Base-by-base conservation (phyloP, 2,888 invertebrate species). In the Invenusta paracnida region DNA sequence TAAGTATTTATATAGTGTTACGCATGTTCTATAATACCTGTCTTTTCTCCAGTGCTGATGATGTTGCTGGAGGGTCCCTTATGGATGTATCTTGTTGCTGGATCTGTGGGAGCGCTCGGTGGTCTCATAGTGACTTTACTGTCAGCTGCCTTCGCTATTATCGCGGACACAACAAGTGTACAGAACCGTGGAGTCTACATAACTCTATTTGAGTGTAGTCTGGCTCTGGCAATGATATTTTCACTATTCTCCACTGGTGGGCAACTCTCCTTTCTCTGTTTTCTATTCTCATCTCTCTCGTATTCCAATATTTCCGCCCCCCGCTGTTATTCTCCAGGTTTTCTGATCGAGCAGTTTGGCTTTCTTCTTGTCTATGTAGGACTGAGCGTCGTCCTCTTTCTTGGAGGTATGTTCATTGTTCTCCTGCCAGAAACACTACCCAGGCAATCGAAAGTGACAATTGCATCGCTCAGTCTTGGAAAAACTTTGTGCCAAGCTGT, bases 51-150 rank as follows among this genome's bases (percentile, higher is more conserved):
- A 83, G 83, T 83, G 29, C 31, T 83, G 48, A 17, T 83, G 1
- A 31, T 83, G 30, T 0, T 25, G 5, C 1, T 83, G 48, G 5
- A 83, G 27, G 83, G 83, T 25, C 83, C 83, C 1, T n/a, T 83
- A 25, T 83, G 83, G 83, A 0, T 83, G 5, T 83, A 83, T 23
- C 27, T 83, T 23, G 5, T 83, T 2, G 83, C 31, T 30, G 31
- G 48, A 29, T 83, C 31, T 30, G 30, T 83, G 48, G 27, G 30
- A 5, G 83, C 31, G 13, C 25, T 29, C 2, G 83, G 83, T 30
- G 83, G 83, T 30, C 5, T 1, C 25, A 27, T 31, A 5, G 31
- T 27, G 27, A 48, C 29, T 17, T 30, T 83, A 48, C 25, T 83
- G 23, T 30, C 25, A 13, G 83, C 30, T 23, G 48, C 31, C 5